Evolutionary conservation across 2,113 vertebrate genomes (phyloP).

Genomic region (Cyanocitta stelleri): DNA sequence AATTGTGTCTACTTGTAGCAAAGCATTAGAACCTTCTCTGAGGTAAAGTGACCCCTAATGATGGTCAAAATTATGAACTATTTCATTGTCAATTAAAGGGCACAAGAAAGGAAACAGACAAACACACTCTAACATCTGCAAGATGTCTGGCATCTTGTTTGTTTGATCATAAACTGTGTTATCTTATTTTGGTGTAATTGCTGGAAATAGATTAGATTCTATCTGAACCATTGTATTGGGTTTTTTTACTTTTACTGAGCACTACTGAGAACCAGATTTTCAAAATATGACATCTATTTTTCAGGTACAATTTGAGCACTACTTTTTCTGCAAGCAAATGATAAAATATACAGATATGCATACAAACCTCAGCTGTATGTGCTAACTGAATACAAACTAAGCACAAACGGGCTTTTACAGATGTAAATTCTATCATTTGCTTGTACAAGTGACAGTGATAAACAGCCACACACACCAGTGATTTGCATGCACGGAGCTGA

Average conservation of each 20-base stretch:
- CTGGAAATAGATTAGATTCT: neutral
- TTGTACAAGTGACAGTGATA: conserved; percentile 55
- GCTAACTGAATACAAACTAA: conserved; percentile 49
- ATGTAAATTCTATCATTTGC: conserved; percentile 56
- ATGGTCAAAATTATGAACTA: neutral
- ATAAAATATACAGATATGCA: conserved; percentile 42
- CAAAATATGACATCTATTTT: neutral
- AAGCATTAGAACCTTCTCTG: neutral
- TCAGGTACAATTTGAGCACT: conserved; percentile 6
- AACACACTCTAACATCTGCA: neutral
- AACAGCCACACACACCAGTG: conserved; percentile 11
- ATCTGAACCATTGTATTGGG: neutral
- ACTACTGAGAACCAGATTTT: neutral
- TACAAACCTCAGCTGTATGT: conserved; percentile 13
- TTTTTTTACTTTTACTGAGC: neutral
- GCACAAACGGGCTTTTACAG: conserved; percentile 36
- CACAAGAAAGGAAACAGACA: neutral
- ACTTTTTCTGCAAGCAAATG: conserved; percentile 10
- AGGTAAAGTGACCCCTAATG: neutral
- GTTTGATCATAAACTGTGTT: neutral
- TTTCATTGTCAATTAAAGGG: neutral
- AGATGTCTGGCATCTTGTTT: neutral
- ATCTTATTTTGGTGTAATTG: neutral
- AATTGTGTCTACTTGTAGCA: neutral
- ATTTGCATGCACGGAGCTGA: conserved; percentile 29